Conservation (phyloP, 1,140 invertebrate species). For the Solen grandis region DNA sequence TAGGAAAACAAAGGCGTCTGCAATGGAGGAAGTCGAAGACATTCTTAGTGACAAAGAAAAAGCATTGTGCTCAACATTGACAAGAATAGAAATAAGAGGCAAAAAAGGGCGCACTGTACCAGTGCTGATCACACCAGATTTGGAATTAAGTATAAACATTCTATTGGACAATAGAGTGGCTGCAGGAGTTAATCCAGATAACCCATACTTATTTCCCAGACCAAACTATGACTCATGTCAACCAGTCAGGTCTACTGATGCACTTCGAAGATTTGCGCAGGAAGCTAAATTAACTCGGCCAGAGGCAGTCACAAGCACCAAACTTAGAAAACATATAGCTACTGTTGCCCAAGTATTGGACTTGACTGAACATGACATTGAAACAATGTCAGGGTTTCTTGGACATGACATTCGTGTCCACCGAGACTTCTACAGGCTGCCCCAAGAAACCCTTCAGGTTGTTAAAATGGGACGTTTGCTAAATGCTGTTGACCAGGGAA, state of each 20-base stretch:
- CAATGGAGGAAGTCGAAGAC: not conserved
- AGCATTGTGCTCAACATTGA: not conserved
- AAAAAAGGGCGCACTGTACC: constrained; percentile 19
- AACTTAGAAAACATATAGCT: constrained; percentile 16
- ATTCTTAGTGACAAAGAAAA: not conserved
- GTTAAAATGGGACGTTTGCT: constrained; percentile 7
- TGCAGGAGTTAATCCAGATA: not conserved
- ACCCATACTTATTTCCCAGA: constrained; percentile 10
- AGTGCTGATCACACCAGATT: not conserved
- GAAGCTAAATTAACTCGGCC: not conserved
- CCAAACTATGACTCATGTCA: constrained; percentile 7
- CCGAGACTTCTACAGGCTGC: not conserved
- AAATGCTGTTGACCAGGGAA: constrained; percentile 2
- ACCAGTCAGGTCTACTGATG: constrained; percentile 4
- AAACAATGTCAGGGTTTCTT: not conserved
- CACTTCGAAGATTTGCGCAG: not conserved
- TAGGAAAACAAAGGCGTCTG: not conserved
- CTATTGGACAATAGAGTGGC: not conserved
- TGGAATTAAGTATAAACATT: not conserved
- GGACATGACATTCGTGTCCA: constrained; percentile 17
- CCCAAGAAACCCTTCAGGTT: constrained; percentile 12
- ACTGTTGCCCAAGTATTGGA: constrained; percentile 3
- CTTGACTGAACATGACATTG: not conserved
- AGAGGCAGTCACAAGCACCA: constrained; percentile 4
- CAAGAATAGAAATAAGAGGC: constrained; percentile 13